Evolutionary conservation across 2,113 vertebrate species (phyloP).

Genomic region (Bombycilla garrulus): DNA sequence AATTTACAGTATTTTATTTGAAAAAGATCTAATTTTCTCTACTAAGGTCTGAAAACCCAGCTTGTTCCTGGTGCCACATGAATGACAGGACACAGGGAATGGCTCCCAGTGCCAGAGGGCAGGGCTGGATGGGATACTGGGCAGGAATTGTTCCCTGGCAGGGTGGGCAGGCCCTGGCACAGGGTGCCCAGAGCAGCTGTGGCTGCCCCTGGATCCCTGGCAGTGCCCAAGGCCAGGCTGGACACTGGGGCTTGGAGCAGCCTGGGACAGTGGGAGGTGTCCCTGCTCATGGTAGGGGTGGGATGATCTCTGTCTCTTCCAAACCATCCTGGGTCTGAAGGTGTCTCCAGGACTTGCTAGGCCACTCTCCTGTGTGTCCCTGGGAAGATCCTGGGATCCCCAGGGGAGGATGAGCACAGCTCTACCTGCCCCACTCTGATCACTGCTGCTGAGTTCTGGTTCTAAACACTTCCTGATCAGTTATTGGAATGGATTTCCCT

Average conservation of each 20-base stretch:
- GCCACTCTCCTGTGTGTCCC: background rate
- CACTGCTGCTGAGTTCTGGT: background rate
- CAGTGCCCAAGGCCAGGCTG: background rate
- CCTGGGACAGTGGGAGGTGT: background rate
- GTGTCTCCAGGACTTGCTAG: rapidly evolving
- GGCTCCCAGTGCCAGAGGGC: background rate
- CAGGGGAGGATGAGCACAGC: background rate
- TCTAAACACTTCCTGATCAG: background rate
- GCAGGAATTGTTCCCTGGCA: background rate
- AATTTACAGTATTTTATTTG: background rate
- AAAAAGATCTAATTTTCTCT: background rate
- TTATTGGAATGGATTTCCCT: background rate
- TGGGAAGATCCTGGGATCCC: rapidly evolving
- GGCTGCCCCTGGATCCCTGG: background rate
- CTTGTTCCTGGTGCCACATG: background rate
- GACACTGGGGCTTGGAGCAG: background rate
- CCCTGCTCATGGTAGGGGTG: background rate
- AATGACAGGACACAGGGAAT: background rate
- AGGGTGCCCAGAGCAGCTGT: background rate
- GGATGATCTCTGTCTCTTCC: background rate
- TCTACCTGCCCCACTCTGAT: background rate
- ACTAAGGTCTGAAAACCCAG: rapidly evolving
- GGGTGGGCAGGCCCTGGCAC: background rate
- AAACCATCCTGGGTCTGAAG: rapidly evolving
- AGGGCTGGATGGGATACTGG: background rate